These are phyloP conservation scores for Gambusia holbrooki DNA, from an alignment of 2,113 vertebrate genomes.

Conservation along the genomic window DNA sequence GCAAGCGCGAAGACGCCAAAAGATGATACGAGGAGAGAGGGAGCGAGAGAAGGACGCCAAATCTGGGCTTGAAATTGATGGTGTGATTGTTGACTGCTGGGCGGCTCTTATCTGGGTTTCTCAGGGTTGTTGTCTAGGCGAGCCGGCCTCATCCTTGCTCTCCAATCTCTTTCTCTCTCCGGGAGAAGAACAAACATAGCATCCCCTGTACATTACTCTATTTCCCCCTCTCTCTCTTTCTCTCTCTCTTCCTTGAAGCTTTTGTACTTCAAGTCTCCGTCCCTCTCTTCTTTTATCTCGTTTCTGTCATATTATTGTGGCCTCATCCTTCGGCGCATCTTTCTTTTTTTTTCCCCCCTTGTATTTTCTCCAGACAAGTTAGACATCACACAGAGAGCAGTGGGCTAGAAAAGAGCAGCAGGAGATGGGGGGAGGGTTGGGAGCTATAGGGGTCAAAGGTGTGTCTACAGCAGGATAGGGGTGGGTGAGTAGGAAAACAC, in stretches of 20 bases:
- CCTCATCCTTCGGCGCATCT: constrained; percentile 38
- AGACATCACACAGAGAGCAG: constrained; percentile 50
- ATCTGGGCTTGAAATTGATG: constrained; percentile 66
- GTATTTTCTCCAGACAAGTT: constrained; percentile 26
- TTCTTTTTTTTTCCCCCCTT: constrained; percentile 9
- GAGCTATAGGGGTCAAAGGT: constrained; percentile 64
- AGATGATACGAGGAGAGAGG: constrained; percentile 39
- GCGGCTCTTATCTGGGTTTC: constrained; percentile 73
- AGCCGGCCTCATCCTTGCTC: constrained; percentile 29
- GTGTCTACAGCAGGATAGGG: constrained; percentile 58
- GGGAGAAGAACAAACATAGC: constrained; percentile 52
- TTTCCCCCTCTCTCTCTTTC: background rate
- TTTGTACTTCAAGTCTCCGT: constrained; percentile 22
- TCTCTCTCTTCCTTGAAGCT: background rate
- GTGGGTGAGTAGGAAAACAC: constrained; percentile 41
- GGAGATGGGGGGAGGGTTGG: constrained; percentile 27
- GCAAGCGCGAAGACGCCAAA: constrained; percentile 18
- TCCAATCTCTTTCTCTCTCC: constrained; percentile 46
- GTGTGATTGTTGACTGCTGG: constrained; percentile 73
- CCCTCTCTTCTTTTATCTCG: constrained; percentile 31
- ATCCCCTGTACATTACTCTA: constrained; percentile 30
- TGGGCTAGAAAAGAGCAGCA: constrained; percentile 65
- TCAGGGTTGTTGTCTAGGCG: constrained; percentile 66
- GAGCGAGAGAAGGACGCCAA: constrained; percentile 36
- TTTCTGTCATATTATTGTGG: constrained; percentile 38